These are phyloP conservation scores for Andrena bucephala DNA, from an alignment of 2,888 invertebrate genomes.

Conservation along the genomic window DNA sequence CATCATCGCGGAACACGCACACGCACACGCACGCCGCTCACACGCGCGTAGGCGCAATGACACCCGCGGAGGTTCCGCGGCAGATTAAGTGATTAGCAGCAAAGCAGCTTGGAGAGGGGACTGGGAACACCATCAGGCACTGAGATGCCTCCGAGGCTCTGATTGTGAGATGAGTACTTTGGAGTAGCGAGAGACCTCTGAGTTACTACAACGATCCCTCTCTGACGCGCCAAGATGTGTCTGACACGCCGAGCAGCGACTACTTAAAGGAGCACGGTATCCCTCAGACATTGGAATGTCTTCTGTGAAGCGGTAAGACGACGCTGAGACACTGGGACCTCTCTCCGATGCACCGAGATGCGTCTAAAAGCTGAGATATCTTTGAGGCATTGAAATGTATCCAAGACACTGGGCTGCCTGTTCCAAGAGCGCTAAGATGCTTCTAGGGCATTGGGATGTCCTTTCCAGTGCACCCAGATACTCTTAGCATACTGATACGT, in stretches of 20 bases:
- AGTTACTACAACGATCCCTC: neutral
- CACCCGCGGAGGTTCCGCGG: constrained; percentile 65
- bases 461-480: neutral
- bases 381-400: neutral
- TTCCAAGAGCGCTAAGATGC: neutral
- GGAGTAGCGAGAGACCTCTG: neutral
- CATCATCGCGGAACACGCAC: constrained; percentile 62
- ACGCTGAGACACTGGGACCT: neutral
- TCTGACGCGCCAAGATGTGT: neutral
- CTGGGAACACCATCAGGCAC: constrained; percentile 11
- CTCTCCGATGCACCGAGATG: neutral
- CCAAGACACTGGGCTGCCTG: neutral
- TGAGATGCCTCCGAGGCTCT: neutral
- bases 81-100: constrained; percentile 73
- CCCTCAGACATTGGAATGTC: no score
- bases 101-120: constrained; percentile 30
- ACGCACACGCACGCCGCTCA: constrained; percentile 37
- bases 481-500: no score
- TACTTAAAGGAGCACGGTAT: neutral
- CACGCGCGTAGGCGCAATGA: constrained; percentile 69
- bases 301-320: no score
- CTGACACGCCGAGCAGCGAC: neutral
- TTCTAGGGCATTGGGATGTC: neutral
- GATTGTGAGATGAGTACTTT: neutral
- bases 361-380: neutral